Evolutionary conservation across 2,113 vertebrate species (phyloP).

Genomic region (Nannospalax galili): DNA sequence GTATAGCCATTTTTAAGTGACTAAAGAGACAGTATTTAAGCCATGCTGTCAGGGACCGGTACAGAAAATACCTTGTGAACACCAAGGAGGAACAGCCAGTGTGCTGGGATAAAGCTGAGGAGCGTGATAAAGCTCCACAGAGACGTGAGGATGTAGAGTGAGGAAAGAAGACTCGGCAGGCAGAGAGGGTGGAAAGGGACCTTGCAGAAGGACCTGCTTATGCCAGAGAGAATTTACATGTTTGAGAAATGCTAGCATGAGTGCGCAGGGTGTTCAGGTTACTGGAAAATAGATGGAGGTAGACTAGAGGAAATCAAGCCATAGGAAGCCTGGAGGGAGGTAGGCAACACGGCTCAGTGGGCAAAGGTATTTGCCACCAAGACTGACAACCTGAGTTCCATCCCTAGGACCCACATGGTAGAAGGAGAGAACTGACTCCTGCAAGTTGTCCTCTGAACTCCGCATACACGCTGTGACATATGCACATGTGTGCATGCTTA

Average conservation of each 20-base stretch:
- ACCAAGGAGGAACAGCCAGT: not conserved
- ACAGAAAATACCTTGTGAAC: not conserved
- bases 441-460: not conserved
- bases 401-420: not conserved
- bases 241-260: not conserved
- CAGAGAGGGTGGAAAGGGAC: too few relatives aligned
- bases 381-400: not conserved
- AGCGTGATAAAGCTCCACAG: not conserved
- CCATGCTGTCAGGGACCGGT: not conserved
- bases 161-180: not conserved
- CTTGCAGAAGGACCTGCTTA: not conserved
- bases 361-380: not conserved
- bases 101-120: not conserved
- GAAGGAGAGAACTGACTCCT: not conserved
- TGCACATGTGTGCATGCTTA: not conserved
- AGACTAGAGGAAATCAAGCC: not conserved
- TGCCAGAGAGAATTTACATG: fast-evolving
- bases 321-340: not conserved
- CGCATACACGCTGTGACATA: not conserved
- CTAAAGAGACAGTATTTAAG: not conserved
- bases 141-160: not conserved
- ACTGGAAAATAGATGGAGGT: not conserved
- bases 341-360: not conserved
- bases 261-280: not conserved
- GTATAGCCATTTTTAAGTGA: not conserved